phyloP scores from a whole-genome alignment of 2,888 invertebrate genomes.

The Troides helena region DNA sequence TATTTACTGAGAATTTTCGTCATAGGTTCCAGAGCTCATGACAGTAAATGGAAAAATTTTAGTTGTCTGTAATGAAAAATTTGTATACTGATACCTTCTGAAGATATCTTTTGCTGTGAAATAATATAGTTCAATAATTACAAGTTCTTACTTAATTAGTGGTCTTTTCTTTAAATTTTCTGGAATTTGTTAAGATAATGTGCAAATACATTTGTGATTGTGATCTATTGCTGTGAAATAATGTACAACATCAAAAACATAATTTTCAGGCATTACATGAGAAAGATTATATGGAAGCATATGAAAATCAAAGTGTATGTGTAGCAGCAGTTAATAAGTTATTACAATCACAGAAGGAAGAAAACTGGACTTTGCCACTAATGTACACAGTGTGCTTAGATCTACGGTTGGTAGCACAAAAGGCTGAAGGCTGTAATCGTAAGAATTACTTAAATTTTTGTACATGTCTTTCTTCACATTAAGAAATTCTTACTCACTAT shows the following conservation, averaged over 20 bases:
- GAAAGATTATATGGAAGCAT: slow-evolving; percentile 84
- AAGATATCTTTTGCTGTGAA: no score
- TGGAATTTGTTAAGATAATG: not conserved
- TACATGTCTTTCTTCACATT: no score
- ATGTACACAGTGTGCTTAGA: slow-evolving; percentile 95
- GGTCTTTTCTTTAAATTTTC: no score
- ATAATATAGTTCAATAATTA: no score
- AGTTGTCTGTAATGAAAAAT: no score
- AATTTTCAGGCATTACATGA: slow-evolving; percentile 62
- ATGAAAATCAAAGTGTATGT: slow-evolving; percentile 87
- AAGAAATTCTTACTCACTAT: no score
- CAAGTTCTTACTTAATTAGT: no score
- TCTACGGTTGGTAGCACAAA: slow-evolving; percentile 89
- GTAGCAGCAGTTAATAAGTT: slow-evolving; percentile 90
- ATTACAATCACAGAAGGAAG: slow-evolving; percentile 93
- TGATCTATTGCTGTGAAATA: no score
- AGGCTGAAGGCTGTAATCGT: slow-evolving; percentile 82
- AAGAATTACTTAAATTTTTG: slow-evolving; percentile 35
- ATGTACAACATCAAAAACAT: not conserved
- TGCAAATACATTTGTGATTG: not conserved
- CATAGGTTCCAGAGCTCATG: no score
- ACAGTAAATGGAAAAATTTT: no score
- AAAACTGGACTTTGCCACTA: slow-evolving; percentile 97
- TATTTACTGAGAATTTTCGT: no score
- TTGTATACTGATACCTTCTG: no score